Conservation (phyloP, 92 coral and sea anemone genomes). For the Paragorgia papillata region DNA sequence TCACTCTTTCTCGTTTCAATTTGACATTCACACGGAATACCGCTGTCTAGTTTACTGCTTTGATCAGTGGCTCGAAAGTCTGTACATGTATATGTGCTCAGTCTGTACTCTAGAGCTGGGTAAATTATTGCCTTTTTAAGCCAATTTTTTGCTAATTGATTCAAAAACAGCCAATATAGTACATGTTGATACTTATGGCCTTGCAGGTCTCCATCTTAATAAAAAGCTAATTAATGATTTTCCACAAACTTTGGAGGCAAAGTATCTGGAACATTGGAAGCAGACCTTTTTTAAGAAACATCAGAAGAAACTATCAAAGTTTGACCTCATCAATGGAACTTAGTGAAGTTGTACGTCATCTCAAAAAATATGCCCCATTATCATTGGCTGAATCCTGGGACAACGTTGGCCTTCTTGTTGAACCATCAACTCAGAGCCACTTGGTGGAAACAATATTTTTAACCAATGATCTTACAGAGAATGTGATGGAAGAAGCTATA, state of each 20-base stretch:
- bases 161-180: too few relatives aligned
- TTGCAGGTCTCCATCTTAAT: too few relatives aligned
- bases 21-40: neutral
- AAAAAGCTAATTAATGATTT: too few relatives aligned
- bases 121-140: too few relatives aligned
- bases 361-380: conserved; percentile 79
- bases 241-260: neutral
- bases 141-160: too few relatives aligned
- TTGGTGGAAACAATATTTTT: conserved; percentile 74
- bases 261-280: neutral
- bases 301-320: neutral
- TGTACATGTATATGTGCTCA: too few relatives aligned
- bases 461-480: conserved; percentile 91
- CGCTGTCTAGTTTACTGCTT: neutral
- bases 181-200: neutral
- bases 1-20: neutral
- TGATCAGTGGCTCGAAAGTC: neutral
- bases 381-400: conserved; percentile 95
- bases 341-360: conserved; percentile 64
- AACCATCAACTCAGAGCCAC: conserved; percentile 73
- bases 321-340: conserved; percentile 66
- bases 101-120: too few relatives aligned
- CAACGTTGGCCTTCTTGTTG: conserved; percentile 94
- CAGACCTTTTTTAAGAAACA: neutral
- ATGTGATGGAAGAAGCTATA: conserved; percentile 84